Base-by-base conservation (phyloP, 2,888 invertebrate genomes). In the Drosophila pseudotakahashii region DNA sequence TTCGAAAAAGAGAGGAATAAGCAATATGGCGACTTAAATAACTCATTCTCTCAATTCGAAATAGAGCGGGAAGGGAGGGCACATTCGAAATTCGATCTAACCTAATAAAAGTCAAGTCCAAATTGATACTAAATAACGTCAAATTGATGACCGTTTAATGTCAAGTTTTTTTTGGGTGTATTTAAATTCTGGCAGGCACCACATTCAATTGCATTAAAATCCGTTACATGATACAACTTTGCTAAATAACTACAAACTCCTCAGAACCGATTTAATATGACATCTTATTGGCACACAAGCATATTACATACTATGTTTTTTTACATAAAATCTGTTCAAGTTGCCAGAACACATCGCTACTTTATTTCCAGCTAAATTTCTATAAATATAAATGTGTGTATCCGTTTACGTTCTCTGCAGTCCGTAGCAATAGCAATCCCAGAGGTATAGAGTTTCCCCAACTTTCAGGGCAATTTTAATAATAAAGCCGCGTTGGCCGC, bases 401-500 rank as follows among this genome's bases (percentile, higher is more conserved):
- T 59, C 52, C 57, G 39, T 42, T 7, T 59, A 58, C 57, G 34
- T 50, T 14, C 13, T 14, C 30, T 41, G 30, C 42, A 13, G 42
- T 39, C 26, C 13, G 14, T 16, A 23, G 26, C n/a, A 7, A 11
- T 11, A 47, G 68, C 59, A 48, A 50, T 47, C 64, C 63, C 63
- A 52, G 39, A 30, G 47, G 67, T 44, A 32, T 64, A 23, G 47
- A 64, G 47, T 54, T 63, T 47, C 36, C 48, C 26, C 41, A 68
- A 70, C 70, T 69, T 68, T 68, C 54, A 44, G 48, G 53, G 39
- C 60, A 69, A 69, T 70, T 70, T 69, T 69, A 69, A 69, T 70
- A 70, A 70, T 70, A 69, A 70, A 70, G 69, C 54, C 68, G 32
- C 59, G 68, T 16, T 48, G 42, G 71, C 63, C 72, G 44, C 50